These are phyloP conservation scores for Hemicrepidius hirtus DNA, from an alignment of 2,888 invertebrate species.

Conservation along the genomic window DNA sequence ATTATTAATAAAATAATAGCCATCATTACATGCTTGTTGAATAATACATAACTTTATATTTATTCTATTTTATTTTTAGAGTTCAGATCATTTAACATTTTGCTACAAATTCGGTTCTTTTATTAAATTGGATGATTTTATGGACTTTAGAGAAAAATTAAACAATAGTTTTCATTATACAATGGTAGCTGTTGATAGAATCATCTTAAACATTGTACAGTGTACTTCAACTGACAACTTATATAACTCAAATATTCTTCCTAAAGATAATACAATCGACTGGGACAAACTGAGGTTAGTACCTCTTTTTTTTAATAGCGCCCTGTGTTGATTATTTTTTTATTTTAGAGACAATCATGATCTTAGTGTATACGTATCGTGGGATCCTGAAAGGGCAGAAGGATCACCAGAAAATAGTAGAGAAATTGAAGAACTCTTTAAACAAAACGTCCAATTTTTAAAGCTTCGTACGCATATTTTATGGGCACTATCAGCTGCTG, in stretches of 20 bases:
- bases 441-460: conserved; percentile 66
- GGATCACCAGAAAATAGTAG: conserved; percentile 68
- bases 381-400: conserved; percentile 77
- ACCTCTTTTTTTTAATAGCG: background rate
- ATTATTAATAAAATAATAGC: too few species aligned
- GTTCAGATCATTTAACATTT: conserved; percentile 92
- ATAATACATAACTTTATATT: background rate
- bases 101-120: conserved; percentile 97
- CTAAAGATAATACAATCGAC: conserved; percentile 76
- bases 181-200: conserved; percentile 79
- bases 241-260: conserved; percentile 76
- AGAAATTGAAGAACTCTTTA: conserved; percentile 63
- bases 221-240: conserved; percentile 74
- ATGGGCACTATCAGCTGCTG: conserved; percentile 60
- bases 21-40: too few species aligned
- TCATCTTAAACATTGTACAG: conserved; percentile 80
- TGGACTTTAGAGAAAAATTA: conserved; percentile 87
- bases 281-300: conserved; percentile 75
- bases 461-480: conserved; percentile 64
- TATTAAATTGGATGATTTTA: conserved; percentile 92
- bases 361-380: conserved; percentile 80
- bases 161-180: conserved; percentile 88
- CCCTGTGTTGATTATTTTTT: background rate
- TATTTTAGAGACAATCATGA: conserved; percentile 84
- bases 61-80: conserved; percentile 73